Evolutionary conservation across 2,888 invertebrate species (phyloP).

Genomic region (Uropetala carovei): DNA sequence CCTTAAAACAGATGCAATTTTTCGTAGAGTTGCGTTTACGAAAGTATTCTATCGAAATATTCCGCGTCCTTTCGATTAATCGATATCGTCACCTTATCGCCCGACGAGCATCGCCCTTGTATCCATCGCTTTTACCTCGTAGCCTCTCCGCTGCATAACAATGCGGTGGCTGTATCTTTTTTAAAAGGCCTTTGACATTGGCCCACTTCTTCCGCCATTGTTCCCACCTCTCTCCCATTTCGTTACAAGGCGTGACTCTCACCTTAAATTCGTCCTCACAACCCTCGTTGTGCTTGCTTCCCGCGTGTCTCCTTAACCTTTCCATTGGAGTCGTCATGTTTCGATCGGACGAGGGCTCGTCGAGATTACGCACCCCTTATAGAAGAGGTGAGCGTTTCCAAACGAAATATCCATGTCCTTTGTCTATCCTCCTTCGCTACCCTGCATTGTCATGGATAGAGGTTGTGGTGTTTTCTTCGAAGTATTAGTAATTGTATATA

Average conservation of each 20-base stretch:
- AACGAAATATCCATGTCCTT: too few relatives aligned
- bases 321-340: neutral
- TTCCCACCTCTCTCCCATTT: neutral
- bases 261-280: neutral
- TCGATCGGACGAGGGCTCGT: neutral
- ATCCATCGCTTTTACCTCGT: neutral
- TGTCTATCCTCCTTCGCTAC: too few relatives aligned
- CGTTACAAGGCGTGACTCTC: neutral
- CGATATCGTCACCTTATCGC: neutral
- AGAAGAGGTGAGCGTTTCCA: too few relatives aligned
- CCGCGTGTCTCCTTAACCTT: neutral
- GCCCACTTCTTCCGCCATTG: slow-evolving; percentile 18
- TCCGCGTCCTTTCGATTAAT: neutral
- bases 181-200: slow-evolving; percentile 26
- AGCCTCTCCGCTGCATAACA: neutral
- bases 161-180: neutral
- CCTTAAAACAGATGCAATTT: too few relatives aligned
- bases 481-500: too few relatives aligned
- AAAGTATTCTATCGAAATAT: neutral
- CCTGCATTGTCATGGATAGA: too few relatives aligned
- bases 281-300: neutral
- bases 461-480: too few relatives aligned
- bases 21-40: too few relatives aligned
- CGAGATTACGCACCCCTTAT: too few relatives aligned
- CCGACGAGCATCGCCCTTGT: neutral